Base-by-base conservation (phyloP, 2,797 vertebrate species). In the Clamator glandarius region DNA sequence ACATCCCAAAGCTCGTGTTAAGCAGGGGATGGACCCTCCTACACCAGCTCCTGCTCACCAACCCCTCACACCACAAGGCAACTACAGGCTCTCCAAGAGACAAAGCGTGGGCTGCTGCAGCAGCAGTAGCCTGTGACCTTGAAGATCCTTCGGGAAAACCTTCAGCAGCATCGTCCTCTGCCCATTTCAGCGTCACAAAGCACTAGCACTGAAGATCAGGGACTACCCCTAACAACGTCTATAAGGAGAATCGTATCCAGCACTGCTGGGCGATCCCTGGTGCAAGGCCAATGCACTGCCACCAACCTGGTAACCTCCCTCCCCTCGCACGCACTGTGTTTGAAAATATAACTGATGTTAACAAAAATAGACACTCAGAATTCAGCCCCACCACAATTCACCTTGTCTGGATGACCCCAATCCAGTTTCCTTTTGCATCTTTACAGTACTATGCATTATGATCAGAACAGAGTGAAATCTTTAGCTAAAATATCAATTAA, bases 401-500 rank as follows among this genome's bases (percentile, higher is more conserved):
- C 31, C 62, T 24, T 0, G 1, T 25, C 84, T 66, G 64, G 31
- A 54, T 19, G 51, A 42, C 21, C 31, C 54, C 59, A 41, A 75
- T 46, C 74, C 20, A 24, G 12, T 63, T 68, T 41, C 46, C 64
- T 81, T 90, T 63, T 74, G 25, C 39, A 73, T 35, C 25, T 63
- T 16, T 63, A 44, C 8, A 42, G 39, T 62, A 67, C 51, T 48
- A 18, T 17, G 26, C 17, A 15, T 64, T 57, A 10, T 16, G 33
- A 48, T 74, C 73, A 83, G 68, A 77, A 67, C 13, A 55, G 19
- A 86, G 26, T 48, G 46, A 72, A 87, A 84, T 29, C 42, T 93
- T 91, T 73, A 78, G 70, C 33, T n/a, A 64, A 66, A 90, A 62
- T 62, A 54, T 58, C 75, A 41, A 75, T 84, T 70, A 72, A 87